Conservation (phyloP, 2,113 vertebrate genomes). For the Clarias macrocephalus region DNA sequence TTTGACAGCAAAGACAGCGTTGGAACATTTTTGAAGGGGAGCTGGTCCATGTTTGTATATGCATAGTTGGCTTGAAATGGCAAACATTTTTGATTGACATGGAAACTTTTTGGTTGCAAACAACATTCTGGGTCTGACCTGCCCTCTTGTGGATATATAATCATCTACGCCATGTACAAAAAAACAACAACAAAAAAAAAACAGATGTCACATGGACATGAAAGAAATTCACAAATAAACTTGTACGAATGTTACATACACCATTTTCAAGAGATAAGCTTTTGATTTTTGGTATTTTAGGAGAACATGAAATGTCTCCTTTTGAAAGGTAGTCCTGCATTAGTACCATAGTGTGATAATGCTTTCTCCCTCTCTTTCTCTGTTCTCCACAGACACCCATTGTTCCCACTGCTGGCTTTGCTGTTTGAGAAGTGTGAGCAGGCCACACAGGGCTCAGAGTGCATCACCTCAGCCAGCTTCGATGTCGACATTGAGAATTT, state of each 20-base stretch:
- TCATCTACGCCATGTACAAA: background rate
- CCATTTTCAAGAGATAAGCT: background rate
- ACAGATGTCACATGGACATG: background rate
- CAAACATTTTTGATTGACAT: background rate
- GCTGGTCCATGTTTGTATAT: background rate
- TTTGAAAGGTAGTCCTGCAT: background rate
- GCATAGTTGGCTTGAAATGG: background rate
- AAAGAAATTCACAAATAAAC: background rate
- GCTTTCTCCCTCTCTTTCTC: background rate
- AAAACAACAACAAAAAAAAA: too few relatives aligned
- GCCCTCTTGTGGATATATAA: background rate
- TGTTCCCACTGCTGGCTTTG: conserved; percentile 93
- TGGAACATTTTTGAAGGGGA: background rate
- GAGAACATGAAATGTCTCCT: background rate
- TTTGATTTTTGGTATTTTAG: background rate
- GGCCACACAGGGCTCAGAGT: conserved; percentile 96
- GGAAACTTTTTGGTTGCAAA: background rate
- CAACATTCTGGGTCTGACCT: background rate
- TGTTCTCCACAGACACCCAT: conserved; percentile 80
- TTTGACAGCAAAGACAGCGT: background rate
- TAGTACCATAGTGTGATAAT: background rate
- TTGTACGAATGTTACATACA: background rate
- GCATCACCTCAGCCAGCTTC: conserved; percentile 98
- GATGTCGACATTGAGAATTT: conserved; percentile 99
- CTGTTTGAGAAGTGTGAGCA: conserved; percentile 98